Base-by-base conservation (phyloP, 2,888 invertebrate species). In the Odiellus spinosus region DNA sequence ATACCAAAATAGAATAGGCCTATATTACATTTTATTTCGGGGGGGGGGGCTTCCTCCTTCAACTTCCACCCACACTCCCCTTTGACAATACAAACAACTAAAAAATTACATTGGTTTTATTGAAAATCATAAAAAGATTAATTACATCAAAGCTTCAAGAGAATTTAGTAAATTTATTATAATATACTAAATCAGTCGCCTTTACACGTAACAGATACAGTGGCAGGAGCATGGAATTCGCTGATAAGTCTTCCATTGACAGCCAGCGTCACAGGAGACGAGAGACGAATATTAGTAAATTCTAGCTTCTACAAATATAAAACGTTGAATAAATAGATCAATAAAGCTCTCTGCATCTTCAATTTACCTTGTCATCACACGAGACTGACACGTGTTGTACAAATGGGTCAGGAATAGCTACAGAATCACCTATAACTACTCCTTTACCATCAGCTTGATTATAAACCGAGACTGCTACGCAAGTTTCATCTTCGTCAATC, bases 371-470 rank as follows among this genome's bases (percentile, higher is more conserved):
- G 10, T 50, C 49, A 19, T 48, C 43, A 41, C 41, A 46, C 14
- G 15, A 41, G n/a, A 52, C 46, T 14, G 44, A 41, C 21, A 52
- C 47, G 32, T 47, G 33, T 35, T 52, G 46, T 8, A 52, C 44
- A 36, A 40, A 35, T 17, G 52, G 52, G n/a, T 52, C 48, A 32
- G 34, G 35, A 26, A 87, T 75, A 8, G 82, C 80, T 12, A 88
- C 78, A 21, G 78, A 75, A 68, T 88, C 85, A 1, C 86, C 86
- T 49, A 87, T 81, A 52, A 82, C 81, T 45, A 82, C 78, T 38
- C 86, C 86, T 61, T 77, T 77, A 0, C 82, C 82, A 60, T 77
- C 75, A 6, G 82, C 81, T 66, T 85, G 73, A 70, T 88, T 87
- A 67, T 84, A 88, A 40, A 87, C 76, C 1, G 81, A 81, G 50